phyloP scores from a whole-genome alignment of 2,888 invertebrate species.

The Epistrophe eligans region DNA sequence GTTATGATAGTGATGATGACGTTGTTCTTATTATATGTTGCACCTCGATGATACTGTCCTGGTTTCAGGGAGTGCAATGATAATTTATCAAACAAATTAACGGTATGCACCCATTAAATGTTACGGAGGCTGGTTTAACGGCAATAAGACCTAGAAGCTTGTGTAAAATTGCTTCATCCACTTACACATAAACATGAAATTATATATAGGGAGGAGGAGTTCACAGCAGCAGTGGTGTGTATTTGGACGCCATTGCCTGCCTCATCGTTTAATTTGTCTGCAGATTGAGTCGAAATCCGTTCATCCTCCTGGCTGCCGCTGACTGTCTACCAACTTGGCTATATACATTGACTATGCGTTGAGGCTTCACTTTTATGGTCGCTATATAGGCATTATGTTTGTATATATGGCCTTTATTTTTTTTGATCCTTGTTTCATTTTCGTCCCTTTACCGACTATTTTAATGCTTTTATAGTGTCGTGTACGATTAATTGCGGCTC shows the following conservation, averaged over 20 bases:
- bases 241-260: conserved; percentile 32
- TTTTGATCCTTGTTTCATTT: conserved; percentile 15
- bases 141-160: conserved; percentile 50
- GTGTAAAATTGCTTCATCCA: conserved; percentile 53
- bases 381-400: conserved; percentile 19
- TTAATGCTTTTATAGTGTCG: conserved; percentile 80
- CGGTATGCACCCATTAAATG: conserved; percentile 70
- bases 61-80: conserved; percentile 54
- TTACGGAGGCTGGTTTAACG: conserved; percentile 62
- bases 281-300: conserved; percentile 69
- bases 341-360: conserved; percentile 29
- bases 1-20: not conserved
- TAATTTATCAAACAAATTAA: conserved; percentile 74
- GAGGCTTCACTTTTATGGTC: conserved; percentile 47
- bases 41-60: conserved; percentile 45
- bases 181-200: conserved; percentile 18
- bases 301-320: conserved; percentile 3
- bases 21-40: conserved; percentile 1
- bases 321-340: too few species aligned
- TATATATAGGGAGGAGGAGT: not conserved
- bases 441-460: conserved; percentile 32
- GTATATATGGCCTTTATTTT: not conserved
- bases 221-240: not conserved
- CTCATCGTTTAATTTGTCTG: conserved; percentile 71
- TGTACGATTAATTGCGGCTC: conserved; percentile 84